These are phyloP conservation scores for Meandrusa payeni DNA, from an alignment of 2,888 invertebrate species.

Conservation along the genomic window DNA sequence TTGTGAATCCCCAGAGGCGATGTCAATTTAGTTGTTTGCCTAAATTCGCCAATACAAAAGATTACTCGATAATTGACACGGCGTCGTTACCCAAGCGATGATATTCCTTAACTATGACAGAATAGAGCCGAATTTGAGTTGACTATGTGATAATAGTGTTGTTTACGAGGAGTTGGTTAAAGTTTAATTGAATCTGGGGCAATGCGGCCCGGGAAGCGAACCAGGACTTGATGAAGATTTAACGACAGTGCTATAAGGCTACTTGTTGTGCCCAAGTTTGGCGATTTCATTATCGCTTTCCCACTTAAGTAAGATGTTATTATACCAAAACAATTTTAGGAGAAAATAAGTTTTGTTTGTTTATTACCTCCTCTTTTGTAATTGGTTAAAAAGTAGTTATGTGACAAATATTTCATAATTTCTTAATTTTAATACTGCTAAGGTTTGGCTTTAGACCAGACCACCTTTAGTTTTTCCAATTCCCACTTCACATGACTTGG, in stretches of 20 bases:
- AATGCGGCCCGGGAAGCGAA: slow-evolving; percentile 37
- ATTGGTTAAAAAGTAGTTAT: too few species aligned
- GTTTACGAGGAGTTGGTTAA: slow-evolving; percentile 74
- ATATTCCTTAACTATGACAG: slow-evolving; percentile 23
- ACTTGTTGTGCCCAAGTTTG: slow-evolving; percentile 54
- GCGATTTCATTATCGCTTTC: slow-evolving; percentile 44
- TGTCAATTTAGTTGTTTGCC: slow-evolving; percentile 24
- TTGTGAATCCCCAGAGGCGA: slow-evolving; percentile 8
- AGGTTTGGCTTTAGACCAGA: too few species aligned
- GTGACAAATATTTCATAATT: too few species aligned
- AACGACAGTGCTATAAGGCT: slow-evolving; percentile 55
- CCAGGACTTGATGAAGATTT: slow-evolving; percentile 55
- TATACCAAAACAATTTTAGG: background rate
- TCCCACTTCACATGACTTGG: too few species aligned
- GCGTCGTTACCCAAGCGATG: slow-evolving; percentile 27
- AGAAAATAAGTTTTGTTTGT: too few species aligned
- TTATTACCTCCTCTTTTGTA: too few species aligned
- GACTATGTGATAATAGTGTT: slow-evolving; percentile 60
- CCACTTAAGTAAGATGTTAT: slow-evolving; percentile 7
- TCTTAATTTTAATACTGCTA: too few species aligned
- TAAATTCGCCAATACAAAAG: slow-evolving; percentile 25
- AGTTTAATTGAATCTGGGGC: slow-evolving; percentile 74
- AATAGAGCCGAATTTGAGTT: slow-evolving; percentile 46
- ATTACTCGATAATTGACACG: slow-evolving; percentile 52
- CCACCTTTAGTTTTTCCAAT: too few species aligned